phyloP scores from a whole-genome alignment of 1,140 invertebrate genomes.

The Caenorhabditis latens region DNA sequence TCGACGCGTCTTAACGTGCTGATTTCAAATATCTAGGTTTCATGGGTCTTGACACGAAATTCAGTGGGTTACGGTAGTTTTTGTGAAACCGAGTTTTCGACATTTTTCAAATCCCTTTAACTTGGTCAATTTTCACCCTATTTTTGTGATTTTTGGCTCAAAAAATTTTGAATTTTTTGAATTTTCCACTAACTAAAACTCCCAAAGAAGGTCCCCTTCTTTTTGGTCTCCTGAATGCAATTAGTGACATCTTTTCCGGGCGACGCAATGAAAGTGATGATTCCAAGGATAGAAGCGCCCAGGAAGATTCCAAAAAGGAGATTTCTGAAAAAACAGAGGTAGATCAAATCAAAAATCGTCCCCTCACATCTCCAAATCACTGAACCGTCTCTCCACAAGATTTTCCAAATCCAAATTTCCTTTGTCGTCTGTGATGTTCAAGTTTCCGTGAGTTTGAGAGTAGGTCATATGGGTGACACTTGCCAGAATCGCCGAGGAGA shows the following conservation, averaged over 20 bases:
- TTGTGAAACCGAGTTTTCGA: too few species aligned
- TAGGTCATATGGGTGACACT: not conserved
- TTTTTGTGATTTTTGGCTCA: not conserved
- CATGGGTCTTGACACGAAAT: too few species aligned
- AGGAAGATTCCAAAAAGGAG: not conserved
- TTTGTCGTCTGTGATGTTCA: not conserved
- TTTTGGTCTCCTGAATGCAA: slow-evolving; percentile 29
- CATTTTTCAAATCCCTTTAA: too few species aligned
- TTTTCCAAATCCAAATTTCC: not conserved
- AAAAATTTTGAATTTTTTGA: not conserved
- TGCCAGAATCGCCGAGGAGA: not conserved
- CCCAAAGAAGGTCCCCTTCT: not conserved
- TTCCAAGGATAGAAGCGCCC: not conserved
- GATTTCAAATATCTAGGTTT: too few species aligned
- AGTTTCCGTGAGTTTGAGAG: not conserved
- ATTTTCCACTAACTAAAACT: not conserved
- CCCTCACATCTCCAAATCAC: slow-evolving; percentile 5
- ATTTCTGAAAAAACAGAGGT: not conserved
- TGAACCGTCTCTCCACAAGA: not conserved
- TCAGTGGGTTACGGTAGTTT: too few species aligned
- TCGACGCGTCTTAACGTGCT: too few species aligned
- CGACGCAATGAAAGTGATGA: not conserved
- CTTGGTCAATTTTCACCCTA: too few species aligned
- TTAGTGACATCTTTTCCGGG: slow-evolving; percentile 17
- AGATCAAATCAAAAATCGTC: not conserved